Conservation (phyloP, 2,113 vertebrate genomes). For the Phaethon lepturus region DNA sequence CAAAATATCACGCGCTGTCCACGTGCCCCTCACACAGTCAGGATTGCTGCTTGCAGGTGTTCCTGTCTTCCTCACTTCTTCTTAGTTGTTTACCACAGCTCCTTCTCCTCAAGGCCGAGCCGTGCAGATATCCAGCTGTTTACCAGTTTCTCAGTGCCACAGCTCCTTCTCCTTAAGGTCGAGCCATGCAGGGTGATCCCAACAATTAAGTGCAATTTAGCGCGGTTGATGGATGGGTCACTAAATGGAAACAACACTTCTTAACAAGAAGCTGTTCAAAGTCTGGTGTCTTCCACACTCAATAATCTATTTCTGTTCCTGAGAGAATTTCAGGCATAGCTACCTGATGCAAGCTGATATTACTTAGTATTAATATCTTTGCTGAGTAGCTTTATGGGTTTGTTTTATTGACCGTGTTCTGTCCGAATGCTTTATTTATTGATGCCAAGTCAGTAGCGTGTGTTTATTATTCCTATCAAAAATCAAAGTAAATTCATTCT, state of each 20-base stretch:
- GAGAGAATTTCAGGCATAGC: neutral
- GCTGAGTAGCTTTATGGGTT: neutral
- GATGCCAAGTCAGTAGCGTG: neutral
- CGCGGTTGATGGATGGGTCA: neutral
- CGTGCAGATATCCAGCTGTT: too few species aligned
- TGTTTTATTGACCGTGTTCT: neutral
- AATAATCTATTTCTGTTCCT: neutral
- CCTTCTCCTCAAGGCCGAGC: too few species aligned
- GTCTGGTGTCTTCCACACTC: neutral
- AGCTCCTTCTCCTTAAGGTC: too few species aligned
- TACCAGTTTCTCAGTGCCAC: too few species aligned
- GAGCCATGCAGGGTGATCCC: too few species aligned
- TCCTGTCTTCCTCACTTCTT: too few species aligned
- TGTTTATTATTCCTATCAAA: neutral
- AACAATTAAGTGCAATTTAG: neutral
- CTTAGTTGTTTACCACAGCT: too few species aligned
- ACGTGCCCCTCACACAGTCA: too few species aligned
- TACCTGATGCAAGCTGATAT: neutral
- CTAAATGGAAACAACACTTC: neutral
- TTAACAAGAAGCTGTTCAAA: neutral
- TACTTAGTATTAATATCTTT: neutral
- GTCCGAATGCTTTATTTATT: neutral
- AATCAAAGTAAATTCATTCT: neutral
- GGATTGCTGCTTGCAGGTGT: too few species aligned
- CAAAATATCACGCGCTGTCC: too few species aligned